A percentile compares a stretch with the other conserved stretches of the same genome.
Conservation (phyloP, 2,797 vertebrate genomes). For the Gorsachius magnificus region DNA sequence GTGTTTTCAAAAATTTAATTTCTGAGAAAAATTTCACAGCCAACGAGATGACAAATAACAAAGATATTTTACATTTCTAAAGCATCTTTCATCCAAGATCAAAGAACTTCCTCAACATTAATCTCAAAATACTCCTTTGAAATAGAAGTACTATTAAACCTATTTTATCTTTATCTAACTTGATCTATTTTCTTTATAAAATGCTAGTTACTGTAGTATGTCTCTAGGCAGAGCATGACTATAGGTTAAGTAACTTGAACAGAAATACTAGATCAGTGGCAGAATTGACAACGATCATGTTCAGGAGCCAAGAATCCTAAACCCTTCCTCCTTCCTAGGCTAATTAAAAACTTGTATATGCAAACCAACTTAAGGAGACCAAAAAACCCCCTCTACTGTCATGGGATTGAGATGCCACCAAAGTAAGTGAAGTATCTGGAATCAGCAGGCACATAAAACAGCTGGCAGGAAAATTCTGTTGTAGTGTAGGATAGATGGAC, state of each 20-base stretch:
- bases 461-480: not conserved
- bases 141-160: slow-evolving; percentile 31
- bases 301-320: not conserved
- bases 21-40: slow-evolving; percentile 44
- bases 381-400: not conserved
- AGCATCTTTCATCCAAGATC: slow-evolving; percentile 65
- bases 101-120: slow-evolving; percentile 41
- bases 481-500: not conserved
- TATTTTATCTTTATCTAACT: slow-evolving; percentile 45
- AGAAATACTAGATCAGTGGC: not conserved
- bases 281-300: not conserved
- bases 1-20: slow-evolving; percentile 18
- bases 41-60: slow-evolving; percentile 40
- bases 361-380: not conserved
- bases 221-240: not conserved
- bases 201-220: not conserved
- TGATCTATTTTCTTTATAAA: slow-evolving; percentile 35
- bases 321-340: not conserved
- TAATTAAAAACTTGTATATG: not conserved
- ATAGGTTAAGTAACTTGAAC: slow-evolving; percentile 20
- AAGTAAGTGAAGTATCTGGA: not conserved
- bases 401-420: not conserved
- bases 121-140: slow-evolving; percentile 52
- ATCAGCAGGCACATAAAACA: not conserved
- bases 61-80: slow-evolving; percentile 65